Conservation (phyloP, 2,888 invertebrate genomes). For the Smittia sp. region DNA sequence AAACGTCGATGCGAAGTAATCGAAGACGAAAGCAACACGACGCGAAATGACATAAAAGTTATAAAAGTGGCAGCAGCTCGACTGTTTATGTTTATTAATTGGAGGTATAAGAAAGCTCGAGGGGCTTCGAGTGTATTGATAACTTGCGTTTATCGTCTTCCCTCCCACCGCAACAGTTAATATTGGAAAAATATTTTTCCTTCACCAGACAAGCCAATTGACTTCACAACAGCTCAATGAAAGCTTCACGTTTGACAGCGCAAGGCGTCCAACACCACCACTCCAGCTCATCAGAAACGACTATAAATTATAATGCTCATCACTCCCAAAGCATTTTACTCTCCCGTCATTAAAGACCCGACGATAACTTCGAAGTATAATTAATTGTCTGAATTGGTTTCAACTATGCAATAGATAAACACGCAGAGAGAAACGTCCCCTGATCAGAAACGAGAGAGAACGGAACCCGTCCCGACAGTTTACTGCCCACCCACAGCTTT, state of each 20-base stretch:
- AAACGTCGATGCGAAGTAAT: not conserved
- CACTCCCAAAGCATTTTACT: not conserved
- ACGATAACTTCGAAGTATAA: not conserved
- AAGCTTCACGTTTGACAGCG: not conserved
- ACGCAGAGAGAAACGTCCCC: not conserved
- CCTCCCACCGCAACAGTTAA: not conserved
- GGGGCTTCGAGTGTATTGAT: not conserved
- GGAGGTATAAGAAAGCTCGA: not conserved
- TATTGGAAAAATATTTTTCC: not conserved
- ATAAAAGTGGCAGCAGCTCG: conserved; percentile 13
- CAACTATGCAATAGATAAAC: conserved; percentile 35
- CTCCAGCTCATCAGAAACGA: not conserved
- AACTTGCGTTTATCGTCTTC: not conserved
- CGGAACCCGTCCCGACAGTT: too few relatives aligned
- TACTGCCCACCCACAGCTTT: too few relatives aligned
- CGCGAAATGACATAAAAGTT: conserved; percentile 19
- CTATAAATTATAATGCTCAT: not conserved
- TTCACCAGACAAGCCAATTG: not conserved
- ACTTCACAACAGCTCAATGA: too few relatives aligned
- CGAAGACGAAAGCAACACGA: conserved; percentile 22
- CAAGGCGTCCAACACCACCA: not conserved
- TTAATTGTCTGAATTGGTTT: conserved; percentile 28
- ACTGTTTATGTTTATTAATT: conserved; percentile 1
- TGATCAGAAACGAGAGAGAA: not conserved
- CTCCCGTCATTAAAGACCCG: not conserved